A percentile compares a stretch with the other conserved stretches of the same genome.
Evolutionary conservation across 2,888 invertebrate species (phyloP).

Genomic region (Chouioia cunea): DNA sequence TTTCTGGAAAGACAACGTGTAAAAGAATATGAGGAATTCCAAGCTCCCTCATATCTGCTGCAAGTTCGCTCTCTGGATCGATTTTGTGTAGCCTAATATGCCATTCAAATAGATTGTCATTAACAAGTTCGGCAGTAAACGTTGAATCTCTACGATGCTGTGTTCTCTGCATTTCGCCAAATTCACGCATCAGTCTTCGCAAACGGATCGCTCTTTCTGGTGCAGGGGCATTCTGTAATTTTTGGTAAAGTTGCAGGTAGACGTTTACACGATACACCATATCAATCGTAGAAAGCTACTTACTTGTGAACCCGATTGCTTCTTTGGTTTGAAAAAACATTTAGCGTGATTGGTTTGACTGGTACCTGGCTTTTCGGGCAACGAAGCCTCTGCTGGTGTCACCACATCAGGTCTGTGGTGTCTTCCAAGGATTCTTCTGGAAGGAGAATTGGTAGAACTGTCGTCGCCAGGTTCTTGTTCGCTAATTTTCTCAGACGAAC

Average conservation of each 20-base stretch:
- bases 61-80: constrained; percentile 86
- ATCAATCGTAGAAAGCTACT: neutral
- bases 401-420: constrained; percentile 64
- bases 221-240: constrained; percentile 50
- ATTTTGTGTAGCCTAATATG: constrained; percentile 84
- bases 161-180: constrained; percentile 82
- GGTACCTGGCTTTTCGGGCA: constrained; percentile 59
- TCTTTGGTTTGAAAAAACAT: constrained; percentile 64
- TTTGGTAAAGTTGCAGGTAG: neutral
- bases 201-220: constrained; percentile 77
- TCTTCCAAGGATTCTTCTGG: constrained; percentile 69
- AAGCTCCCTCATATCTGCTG: constrained; percentile 84
- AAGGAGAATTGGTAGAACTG: constrained; percentile 75
- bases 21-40: constrained; percentile 81
- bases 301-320: constrained; percentile 57
- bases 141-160: constrained; percentile 80
- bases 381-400: constrained; percentile 61
- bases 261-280: no score
- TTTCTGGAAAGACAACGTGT: constrained; percentile 87
- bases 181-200: constrained; percentile 87
- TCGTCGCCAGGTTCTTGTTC: constrained; percentile 74
- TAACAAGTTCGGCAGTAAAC: constrained; percentile 86
- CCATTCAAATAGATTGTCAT: constrained; percentile 91
- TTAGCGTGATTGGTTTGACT: constrained; percentile 55
- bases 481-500: constrained; percentile 77